phyloP scores from a whole-genome alignment of 2,113 vertebrate genomes.

The Vidua chalybeata region DNA sequence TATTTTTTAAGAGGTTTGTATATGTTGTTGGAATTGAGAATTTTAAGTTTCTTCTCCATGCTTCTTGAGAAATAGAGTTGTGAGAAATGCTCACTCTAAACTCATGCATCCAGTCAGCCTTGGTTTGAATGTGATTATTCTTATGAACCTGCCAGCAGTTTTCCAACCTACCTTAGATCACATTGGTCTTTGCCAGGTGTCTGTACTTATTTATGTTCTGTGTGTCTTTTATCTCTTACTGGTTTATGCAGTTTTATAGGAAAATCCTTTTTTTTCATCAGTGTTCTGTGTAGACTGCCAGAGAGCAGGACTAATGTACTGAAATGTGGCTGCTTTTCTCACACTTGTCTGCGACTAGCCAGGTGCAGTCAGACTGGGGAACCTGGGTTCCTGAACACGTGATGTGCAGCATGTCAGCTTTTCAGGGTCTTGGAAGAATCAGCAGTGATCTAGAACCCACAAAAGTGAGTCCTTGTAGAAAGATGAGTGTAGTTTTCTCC shows the following conservation, averaged over 20 bases:
- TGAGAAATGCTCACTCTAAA: not conserved
- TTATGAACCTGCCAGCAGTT: not conserved
- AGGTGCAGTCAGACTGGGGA: not conserved
- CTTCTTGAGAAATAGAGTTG: not conserved
- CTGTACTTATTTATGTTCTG: not conserved
- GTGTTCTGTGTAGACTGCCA: not conserved
- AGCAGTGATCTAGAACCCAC: not conserved
- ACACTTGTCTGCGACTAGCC: not conserved
- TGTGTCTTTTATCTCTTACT: not conserved
- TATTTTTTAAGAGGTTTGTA: not conserved
- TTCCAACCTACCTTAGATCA: not conserved
- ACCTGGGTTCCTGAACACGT: not conserved
- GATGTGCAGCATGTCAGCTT: not conserved
- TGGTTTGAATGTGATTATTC: not conserved
- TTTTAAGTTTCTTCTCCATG: not conserved
- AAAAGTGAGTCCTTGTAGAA: not conserved
- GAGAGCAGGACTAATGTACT: not conserved
- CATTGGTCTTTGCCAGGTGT: not conserved
- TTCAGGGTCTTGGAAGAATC: not conserved
- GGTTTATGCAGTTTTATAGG: not conserved
- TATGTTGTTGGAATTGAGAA: not conserved
- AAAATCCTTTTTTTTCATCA: not conserved
- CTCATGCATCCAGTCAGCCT: not conserved
- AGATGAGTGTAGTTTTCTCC: not conserved
- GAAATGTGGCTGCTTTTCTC: not conserved